Evolutionary conservation across 2,888 invertebrate genomes (phyloP).

Genomic region (Chrysina gloriosa): DNA sequence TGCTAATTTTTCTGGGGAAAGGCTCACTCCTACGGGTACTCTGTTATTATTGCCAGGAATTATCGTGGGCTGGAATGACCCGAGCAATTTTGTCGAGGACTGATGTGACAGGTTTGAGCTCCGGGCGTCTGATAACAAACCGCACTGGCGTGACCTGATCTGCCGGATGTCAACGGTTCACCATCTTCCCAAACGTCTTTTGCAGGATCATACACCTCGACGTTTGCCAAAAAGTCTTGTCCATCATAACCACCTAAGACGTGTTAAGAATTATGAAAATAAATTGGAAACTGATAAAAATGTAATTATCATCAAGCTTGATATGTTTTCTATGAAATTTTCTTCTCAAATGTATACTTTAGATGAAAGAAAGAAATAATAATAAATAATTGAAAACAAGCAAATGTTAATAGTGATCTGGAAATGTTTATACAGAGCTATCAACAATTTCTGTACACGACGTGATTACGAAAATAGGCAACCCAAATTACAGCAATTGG

Average conservation of each 20-base stretch:
- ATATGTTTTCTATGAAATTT: background rate
- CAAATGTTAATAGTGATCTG: too few relatives aligned
- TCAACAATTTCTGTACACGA: too few relatives aligned
- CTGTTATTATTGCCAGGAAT: background rate
- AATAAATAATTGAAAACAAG: too few relatives aligned
- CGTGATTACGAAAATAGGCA: too few relatives aligned
- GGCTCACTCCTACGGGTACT: background rate
- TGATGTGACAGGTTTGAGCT: conserved; percentile 36
- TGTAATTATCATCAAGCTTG: background rate
- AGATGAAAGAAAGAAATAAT: too few relatives aligned
- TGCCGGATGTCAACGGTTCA: conserved; percentile 82
- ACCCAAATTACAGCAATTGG: too few relatives aligned
- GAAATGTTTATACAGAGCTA: too few relatives aligned
- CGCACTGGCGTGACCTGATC: conserved; percentile 93
- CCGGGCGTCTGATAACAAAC: conserved; percentile 79
- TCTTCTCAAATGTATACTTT: background rate
- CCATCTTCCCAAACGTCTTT: conserved; percentile 82
- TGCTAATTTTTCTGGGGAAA: background rate
- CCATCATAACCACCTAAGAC: conserved; percentile 90
- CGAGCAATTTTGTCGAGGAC: conserved; percentile 36
- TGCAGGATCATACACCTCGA: conserved; percentile 88
- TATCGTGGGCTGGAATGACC: conserved; percentile 42
- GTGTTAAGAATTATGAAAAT: conserved; percentile 41
- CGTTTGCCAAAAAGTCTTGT: conserved; percentile 82
- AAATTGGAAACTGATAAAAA: background rate